phyloP scores from a whole-genome alignment of 1,140 invertebrate species.

The Cherax quadricarinatus region DNA sequence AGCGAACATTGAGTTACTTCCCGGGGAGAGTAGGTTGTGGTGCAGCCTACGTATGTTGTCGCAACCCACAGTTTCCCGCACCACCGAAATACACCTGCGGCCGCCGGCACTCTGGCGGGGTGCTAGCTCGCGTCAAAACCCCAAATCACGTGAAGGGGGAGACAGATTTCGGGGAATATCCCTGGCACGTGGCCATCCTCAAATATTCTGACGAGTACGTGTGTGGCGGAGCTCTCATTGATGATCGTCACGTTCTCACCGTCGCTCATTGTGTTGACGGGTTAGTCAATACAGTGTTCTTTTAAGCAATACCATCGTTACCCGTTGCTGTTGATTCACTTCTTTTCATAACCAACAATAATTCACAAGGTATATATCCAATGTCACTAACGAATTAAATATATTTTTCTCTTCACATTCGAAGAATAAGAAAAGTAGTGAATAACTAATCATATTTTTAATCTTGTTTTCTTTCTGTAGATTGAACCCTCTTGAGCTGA shows the following conservation, averaged over 20 bases:
- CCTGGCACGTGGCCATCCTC: slow-evolving; percentile 93
- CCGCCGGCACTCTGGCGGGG: slow-evolving; percentile 11
- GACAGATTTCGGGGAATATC: slow-evolving; percentile 82
- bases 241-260: slow-evolving; percentile 88
- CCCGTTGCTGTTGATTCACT: no score
- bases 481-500: slow-evolving; percentile 80
- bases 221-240: slow-evolving; percentile 91
- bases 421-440: background rate
- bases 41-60: slow-evolving; percentile 45
- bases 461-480: background rate
- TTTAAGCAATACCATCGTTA: background rate
- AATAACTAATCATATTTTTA: background rate
- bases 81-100: slow-evolving; percentile 29
- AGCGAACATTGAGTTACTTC: slow-evolving; percentile 28
- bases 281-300: slow-evolving; percentile 77
- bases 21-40: slow-evolving; percentile 24
- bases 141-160: slow-evolving; percentile 28
- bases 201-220: slow-evolving; percentile 91
- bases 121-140: slow-evolving; percentile 12
- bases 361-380: no score
- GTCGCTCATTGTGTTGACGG: slow-evolving; percentile 94
- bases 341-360: no score
- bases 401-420: background rate
- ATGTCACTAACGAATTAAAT: background rate
- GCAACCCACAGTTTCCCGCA: slow-evolving; percentile 15